Evolutionary conservation across 2,113 vertebrate species (phyloP), one percentile per base, ranked within the genome.

Genomic region (Hippocampus comes): DNA sequence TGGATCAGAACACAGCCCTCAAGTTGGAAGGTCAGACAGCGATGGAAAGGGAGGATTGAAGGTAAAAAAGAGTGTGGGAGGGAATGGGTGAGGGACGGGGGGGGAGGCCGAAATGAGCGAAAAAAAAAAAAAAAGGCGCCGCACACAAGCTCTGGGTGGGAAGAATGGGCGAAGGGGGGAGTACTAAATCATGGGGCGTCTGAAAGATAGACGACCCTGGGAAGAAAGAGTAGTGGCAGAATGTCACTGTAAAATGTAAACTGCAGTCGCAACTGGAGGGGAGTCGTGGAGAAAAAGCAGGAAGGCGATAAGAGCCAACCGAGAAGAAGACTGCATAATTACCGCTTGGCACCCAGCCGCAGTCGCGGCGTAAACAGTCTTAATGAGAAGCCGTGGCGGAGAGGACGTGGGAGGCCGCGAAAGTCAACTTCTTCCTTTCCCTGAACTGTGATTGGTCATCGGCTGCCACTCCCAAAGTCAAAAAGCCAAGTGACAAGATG

Each of bases 391-490:
- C 27, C 59, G 34, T 53, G 66, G n/a, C n/a, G 55, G 18, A 15
- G n/a, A n/a, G 79, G 71, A 80, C 81, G 72, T 73, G 27, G 23
- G 34, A 71, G 11, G 59, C n/a, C 67, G 4, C 23, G 51, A 73
- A 74, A 65, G 25, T 46, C 30, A 56, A 77, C 68, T 83, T 85
- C 82, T 85, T 75, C 69, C 59, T 84, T 85, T 59, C 61, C 65
- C 53, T 23, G 51, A 42, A 11, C 23, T n/a, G 59, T 55, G 68
- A 69, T 42, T 53, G 51, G 43, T 67, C 64, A 23, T 73, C 25
- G 65, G 59, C n/a, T 48, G 81, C 80, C 85, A 73, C 85, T 63
- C 85, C 87, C 79, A 66, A 66, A 48, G 76, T 80, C 83, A 74
- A 81, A 80, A 78, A 65, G 74, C 83, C 79, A 77, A 68, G 25